Conservation (phyloP, 2,888 invertebrate species). For the Pachycephus smyrnensis region DNA sequence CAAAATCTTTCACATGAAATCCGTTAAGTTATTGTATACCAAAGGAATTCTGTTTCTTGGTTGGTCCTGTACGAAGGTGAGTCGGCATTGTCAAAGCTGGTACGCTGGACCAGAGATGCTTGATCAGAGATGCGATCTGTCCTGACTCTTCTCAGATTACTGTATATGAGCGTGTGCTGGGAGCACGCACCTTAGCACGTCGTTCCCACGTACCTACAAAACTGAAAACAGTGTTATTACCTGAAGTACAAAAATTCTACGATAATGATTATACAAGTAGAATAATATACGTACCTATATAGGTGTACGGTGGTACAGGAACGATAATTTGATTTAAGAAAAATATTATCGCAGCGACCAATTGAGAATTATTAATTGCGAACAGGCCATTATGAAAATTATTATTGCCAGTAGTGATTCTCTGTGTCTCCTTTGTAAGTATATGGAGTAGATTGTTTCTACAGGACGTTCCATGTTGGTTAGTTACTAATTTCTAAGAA, state of each 20-base stretch:
- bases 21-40: neutral
- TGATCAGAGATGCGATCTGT: slow-evolving; percentile 52
- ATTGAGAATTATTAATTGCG: neutral
- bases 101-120: slow-evolving; percentile 26
- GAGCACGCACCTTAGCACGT: slow-evolving; percentile 56
- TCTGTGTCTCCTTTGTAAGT: neutral
- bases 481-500: slow-evolving; percentile 1
- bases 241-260: neutral
- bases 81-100: slow-evolving; percentile 60
- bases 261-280: neutral
- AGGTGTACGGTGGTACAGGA: neutral
- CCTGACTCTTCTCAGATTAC: slow-evolving; percentile 56
- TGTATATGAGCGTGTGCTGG: slow-evolving; percentile 46
- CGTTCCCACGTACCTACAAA: slow-evolving; percentile 56
- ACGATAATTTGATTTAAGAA: neutral
- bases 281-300: neutral
- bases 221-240: neutral
- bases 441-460: neutral
- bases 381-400: neutral
- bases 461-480: neutral
- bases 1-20: neutral
- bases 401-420: neutral
- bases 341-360: neutral
- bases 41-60: neutral
- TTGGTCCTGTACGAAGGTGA: slow-evolving; percentile 23